A percentile compares a stretch with the other conserved stretches of the same genome.
Evolutionary conservation across 2,888 invertebrate genomes (phyloP).

Genomic region (Anaspis maculata): DNA sequence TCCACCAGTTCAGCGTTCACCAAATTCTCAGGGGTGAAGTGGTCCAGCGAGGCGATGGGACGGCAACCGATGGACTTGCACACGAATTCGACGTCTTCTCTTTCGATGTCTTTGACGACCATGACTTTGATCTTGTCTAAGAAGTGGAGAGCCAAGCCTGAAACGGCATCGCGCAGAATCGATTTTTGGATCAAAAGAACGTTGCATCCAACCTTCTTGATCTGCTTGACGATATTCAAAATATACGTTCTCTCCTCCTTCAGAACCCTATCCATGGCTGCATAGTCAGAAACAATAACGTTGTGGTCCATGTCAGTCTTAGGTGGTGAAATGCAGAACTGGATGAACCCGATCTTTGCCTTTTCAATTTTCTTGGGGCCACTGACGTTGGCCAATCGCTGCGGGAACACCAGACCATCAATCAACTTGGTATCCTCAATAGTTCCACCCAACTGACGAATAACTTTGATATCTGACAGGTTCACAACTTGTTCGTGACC

Average conservation of each 20-base stretch:
- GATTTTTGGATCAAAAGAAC: slow-evolving; percentile 80
- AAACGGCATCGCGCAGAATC: slow-evolving; percentile 86
- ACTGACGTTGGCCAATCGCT: slow-evolving; percentile 78
- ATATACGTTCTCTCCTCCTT: slow-evolving; percentile 97
- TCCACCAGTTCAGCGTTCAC: slow-evolving; percentile 90
- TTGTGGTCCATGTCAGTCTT: slow-evolving; percentile 99
- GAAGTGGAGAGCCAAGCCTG: slow-evolving; percentile 95
- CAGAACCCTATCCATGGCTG: slow-evolving; percentile 98
- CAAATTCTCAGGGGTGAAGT: slow-evolving; percentile 87
- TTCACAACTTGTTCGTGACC: slow-evolving; percentile 66
- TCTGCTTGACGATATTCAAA: slow-evolving; percentile 95
- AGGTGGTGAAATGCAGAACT: slow-evolving; percentile 98
- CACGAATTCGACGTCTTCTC: slow-evolving; percentile 96
- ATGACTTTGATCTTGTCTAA: slow-evolving; percentile 98
- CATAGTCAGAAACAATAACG: slow-evolving; percentile 93
- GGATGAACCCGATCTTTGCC: slow-evolving; percentile 96
- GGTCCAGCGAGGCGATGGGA: slow-evolving; percentile 97
- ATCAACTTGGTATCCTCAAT: slow-evolving; percentile 95
- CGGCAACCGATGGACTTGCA: slow-evolving; percentile 91
- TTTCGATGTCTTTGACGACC: slow-evolving; percentile 95
- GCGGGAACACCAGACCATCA: slow-evolving; percentile 92
- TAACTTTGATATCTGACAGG: slow-evolving; percentile 92
- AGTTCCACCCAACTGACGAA: slow-evolving; percentile 92
- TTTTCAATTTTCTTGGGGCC: slow-evolving; percentile 93
- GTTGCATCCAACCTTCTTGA: slow-evolving; percentile 97